phyloP scores from a whole-genome alignment of 2,888 invertebrate genomes.

The Lepeophtheirus nordmannii region DNA sequence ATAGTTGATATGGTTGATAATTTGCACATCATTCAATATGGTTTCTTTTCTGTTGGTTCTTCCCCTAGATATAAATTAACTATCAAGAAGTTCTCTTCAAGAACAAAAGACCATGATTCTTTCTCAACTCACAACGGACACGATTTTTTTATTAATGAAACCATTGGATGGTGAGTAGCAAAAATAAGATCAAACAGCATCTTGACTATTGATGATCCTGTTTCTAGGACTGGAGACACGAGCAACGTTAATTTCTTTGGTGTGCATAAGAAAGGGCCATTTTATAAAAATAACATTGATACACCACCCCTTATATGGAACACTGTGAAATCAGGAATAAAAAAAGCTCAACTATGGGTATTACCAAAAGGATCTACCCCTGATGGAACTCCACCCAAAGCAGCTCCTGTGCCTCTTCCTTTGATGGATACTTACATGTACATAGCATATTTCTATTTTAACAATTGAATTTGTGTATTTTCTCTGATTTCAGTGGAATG shows the following conservation, averaged over 20 bases:
- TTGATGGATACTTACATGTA: too few species aligned
- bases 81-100: background rate
- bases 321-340: background rate
- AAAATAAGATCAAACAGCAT: background rate
- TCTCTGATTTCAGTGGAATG: background rate
- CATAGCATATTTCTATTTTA: too few species aligned
- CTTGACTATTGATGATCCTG: background rate
- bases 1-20: background rate
- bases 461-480: background rate
- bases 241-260: background rate
- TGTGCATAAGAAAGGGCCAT: background rate
- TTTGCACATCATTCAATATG: background rate
- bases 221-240: background rate
- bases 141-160: background rate
- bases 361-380: background rate
- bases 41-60: background rate
- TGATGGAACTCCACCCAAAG: too few species aligned
- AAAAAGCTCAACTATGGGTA: background rate
- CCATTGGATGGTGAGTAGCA: background rate
- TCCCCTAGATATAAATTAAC: background rate
- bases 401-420: too few species aligned
- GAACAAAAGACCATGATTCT: background rate
- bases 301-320: background rate
- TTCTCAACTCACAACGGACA: background rate
- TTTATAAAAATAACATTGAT: background rate